A percentile compares a stretch with the other conserved stretches of the same genome.
phyloP scores from a whole-genome alignment of 2,113 vertebrate species.

The Phalacrocorax pelagicus region DNA sequence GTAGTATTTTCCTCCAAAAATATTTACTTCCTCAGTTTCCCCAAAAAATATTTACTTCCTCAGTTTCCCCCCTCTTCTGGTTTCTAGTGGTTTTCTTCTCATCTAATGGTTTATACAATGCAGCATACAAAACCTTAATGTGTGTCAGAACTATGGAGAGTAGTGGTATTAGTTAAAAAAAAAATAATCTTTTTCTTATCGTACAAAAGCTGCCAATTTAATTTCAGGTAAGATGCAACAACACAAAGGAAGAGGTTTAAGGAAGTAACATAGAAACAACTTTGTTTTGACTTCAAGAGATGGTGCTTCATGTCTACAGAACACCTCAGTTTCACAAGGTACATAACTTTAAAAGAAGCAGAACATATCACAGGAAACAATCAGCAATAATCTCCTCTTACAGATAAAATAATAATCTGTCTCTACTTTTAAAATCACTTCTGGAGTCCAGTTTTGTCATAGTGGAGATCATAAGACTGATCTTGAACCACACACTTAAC shows the following conservation, averaged over 20 bases:
- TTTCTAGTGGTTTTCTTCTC: background rate
- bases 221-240: background rate
- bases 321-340: background rate
- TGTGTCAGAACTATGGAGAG: background rate
- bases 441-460: background rate
- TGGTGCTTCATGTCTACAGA: background rate
- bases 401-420: background rate
- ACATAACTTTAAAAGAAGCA: background rate
- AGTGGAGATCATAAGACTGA: background rate
- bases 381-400: background rate
- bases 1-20: background rate
- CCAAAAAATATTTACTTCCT: too few relatives aligned
- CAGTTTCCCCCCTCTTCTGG: background rate
- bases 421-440: background rate
- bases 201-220: background rate
- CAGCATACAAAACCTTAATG: background rate
- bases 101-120: background rate
- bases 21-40: background rate
- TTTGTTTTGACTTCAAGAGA: background rate
- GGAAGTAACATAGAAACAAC: background rate
- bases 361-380: background rate
- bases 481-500: background rate
- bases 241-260: background rate
- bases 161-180: background rate
- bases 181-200: background rate